Evolutionary conservation across 92 coral and sea anemone species (phyloP).

Genomic region (Phymanthus crucifer): DNA sequence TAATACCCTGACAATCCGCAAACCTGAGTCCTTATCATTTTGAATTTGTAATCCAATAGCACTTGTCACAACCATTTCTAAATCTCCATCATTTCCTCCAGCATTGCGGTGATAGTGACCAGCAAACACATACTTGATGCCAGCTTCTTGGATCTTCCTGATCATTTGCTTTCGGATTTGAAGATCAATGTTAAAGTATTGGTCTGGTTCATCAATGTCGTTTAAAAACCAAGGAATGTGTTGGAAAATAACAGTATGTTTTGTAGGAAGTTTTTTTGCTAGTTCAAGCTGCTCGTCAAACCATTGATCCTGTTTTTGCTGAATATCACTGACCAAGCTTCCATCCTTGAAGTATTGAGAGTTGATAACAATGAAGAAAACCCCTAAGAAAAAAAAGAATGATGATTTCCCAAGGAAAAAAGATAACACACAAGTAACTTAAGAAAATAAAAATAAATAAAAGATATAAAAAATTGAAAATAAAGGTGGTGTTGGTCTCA

Average conservation of each 20-base stretch:
- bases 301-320: constrained; percentile 81
- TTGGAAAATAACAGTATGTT: constrained; percentile 89
- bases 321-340: constrained; percentile 65
- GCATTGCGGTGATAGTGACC: constrained; percentile 99
- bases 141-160: constrained; percentile 77
- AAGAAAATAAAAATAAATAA: background rate
- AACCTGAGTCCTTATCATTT: constrained; percentile 88
- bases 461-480: no score
- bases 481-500: no score
- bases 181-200: constrained; percentile 79
- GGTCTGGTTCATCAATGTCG: constrained; percentile 58
- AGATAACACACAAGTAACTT: background rate
- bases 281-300: constrained; percentile 76
- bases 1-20: constrained; percentile 82
- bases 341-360: constrained; percentile 91
- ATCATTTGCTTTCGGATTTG: constrained; percentile 64
- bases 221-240: constrained; percentile 96
- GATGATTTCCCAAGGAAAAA: background rate
- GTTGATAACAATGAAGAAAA: constrained; percentile 92
- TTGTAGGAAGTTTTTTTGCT: constrained; percentile 66
- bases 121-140: constrained; percentile 89
- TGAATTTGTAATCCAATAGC: constrained; percentile 92
- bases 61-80: constrained; percentile 96
- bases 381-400: constrained; percentile 52
- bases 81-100: constrained; percentile 85